Percentiles rank a stretch among this genome's conserved stretches.
Evolutionary conservation across 2,888 invertebrate species (phyloP).

Genomic region (Erebia epiphron): DNA sequence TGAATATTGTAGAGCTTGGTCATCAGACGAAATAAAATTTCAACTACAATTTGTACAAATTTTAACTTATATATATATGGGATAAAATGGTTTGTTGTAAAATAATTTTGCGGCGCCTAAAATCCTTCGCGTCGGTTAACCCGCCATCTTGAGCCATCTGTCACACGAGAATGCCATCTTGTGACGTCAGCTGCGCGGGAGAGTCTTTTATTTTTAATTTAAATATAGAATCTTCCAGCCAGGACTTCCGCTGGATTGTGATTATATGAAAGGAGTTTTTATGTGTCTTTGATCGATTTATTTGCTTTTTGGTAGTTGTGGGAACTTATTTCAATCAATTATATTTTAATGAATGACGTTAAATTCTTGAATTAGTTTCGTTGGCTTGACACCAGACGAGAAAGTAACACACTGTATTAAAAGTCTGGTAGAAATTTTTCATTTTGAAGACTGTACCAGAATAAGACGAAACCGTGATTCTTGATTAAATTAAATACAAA

Average conservation of each 20-base stretch:
- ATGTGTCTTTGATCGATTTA: conserved; percentile 26
- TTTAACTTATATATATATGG: no score
- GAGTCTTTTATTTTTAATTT: conserved; percentile 36
- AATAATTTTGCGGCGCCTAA: conserved; percentile 21
- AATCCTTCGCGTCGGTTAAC: not conserved
- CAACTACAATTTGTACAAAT: not conserved
- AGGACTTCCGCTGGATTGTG: conserved; percentile 39
- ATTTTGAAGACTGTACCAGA: not conserved
- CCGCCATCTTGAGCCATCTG: conserved; percentile 27
- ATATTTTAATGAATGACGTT: not conserved
- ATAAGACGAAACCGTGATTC: conserved; percentile 7
- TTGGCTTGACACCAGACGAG: not conserved
- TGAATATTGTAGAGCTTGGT: not conserved
- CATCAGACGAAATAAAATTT: conserved; percentile 5
- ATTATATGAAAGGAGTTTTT: conserved; percentile 33
- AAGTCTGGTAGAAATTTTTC: not conserved
- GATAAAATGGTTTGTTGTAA: not conserved
- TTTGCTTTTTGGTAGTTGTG: conserved; percentile 22
- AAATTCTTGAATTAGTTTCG: not conserved
- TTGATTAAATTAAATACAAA: conserved; percentile 17
- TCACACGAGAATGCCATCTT: conserved; percentile 30
- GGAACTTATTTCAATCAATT: conserved; percentile 18
- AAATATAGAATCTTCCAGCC: conserved; percentile 37
- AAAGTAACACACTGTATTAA: not conserved
- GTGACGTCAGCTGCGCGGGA: conserved; percentile 40